A percentile compares a stretch with the other conserved stretches of the same genome.
Evolutionary conservation across 2,888 invertebrate species (phyloP).

Genomic region (Xestobium rufovillosum): DNA sequence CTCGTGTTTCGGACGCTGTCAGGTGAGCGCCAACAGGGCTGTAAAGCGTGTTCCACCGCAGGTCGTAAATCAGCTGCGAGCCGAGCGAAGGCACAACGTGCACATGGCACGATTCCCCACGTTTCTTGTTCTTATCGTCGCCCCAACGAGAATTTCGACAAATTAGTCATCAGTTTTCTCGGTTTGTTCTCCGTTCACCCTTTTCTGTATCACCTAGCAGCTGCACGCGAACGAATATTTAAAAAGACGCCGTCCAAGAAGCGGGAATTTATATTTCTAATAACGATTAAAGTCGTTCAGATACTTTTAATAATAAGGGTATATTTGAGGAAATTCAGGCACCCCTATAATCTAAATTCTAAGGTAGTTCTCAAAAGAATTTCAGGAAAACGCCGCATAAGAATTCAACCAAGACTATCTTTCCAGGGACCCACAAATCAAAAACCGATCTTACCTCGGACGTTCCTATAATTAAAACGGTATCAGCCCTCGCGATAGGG

Average conservation of each 20-base stretch:
- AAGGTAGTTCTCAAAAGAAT: too few species aligned
- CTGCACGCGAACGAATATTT: too few species aligned
- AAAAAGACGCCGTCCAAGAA: too few species aligned
- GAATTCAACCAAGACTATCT: too few species aligned
- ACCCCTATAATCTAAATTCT: too few species aligned
- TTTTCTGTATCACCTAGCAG: background rate
- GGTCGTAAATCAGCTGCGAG: conserved; percentile 15
- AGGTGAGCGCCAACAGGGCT: conserved; percentile 25
- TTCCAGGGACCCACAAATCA: conserved; percentile 9
- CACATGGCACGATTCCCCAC: conserved; percentile 30
- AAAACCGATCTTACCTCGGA: conserved; percentile 6
- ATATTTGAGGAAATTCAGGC: too few species aligned
- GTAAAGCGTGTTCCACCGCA: conserved; percentile 28
- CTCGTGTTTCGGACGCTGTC: conserved; percentile 20
- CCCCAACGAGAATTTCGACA: conserved; percentile 38
- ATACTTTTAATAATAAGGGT: too few species aligned
- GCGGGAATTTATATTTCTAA: too few species aligned
- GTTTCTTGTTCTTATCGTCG: conserved; percentile 33
- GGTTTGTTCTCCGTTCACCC: conserved; percentile 29
- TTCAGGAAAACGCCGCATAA: too few species aligned
- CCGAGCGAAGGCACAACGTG: conserved; percentile 19
- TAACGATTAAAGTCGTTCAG: too few species aligned
- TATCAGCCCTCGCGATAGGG: conserved; percentile 23
- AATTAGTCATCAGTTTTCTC: conserved; percentile 41
- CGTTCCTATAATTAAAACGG: conserved; percentile 13